Conservation (phyloP, 2,797 vertebrate species). For the Champsocephalus gunnari region DNA sequence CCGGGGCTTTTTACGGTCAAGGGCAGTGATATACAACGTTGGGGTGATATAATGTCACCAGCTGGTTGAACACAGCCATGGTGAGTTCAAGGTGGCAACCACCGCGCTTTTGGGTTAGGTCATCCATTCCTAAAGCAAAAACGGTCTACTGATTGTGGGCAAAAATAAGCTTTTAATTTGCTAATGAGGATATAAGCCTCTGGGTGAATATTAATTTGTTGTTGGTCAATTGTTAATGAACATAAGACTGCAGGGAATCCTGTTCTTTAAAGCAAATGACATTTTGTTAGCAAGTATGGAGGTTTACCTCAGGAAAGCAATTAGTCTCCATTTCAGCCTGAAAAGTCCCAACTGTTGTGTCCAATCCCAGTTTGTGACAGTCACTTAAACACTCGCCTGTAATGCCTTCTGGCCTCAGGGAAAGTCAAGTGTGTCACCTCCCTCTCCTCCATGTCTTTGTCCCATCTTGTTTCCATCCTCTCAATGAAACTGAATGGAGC, state of each 20-base stretch:
- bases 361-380: slow-evolving; percentile 40
- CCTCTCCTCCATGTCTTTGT: slow-evolving; percentile 18
- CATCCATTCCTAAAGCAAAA: slow-evolving; percentile 11
- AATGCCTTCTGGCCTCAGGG: slow-evolving; percentile 41
- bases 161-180: slow-evolving; percentile 40
- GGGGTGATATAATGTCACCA: slow-evolving; percentile 17
- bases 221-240: slow-evolving; percentile 71
- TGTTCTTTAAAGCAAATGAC: slow-evolving; percentile 44
- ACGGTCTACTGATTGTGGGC: slow-evolving; percentile 28
- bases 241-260: slow-evolving; percentile 62
- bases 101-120: slow-evolving; percentile 25
- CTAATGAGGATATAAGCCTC: slow-evolving; percentile 66
- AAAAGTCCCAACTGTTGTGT: slow-evolving; percentile 50
- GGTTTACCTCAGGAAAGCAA: slow-evolving; percentile 54
- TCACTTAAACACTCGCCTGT: slow-evolving; percentile 11
- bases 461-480: slow-evolving; percentile 37
- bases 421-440: slow-evolving; percentile 35
- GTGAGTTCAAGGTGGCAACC: slow-evolving; percentile 40
- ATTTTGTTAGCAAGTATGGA: slow-evolving; percentile 7
- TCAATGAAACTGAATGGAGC: slow-evolving; percentile 40
- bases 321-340: slow-evolving; percentile 49
- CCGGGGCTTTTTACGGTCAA: slow-evolving; percentile 42
- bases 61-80: slow-evolving; percentile 10
- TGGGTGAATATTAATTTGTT: slow-evolving; percentile 72
- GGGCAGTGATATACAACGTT: slow-evolving; percentile 8